Evolutionary conservation across 2,888 invertebrate species (phyloP).

Genomic region (Omphaloscelis lunosa): DNA sequence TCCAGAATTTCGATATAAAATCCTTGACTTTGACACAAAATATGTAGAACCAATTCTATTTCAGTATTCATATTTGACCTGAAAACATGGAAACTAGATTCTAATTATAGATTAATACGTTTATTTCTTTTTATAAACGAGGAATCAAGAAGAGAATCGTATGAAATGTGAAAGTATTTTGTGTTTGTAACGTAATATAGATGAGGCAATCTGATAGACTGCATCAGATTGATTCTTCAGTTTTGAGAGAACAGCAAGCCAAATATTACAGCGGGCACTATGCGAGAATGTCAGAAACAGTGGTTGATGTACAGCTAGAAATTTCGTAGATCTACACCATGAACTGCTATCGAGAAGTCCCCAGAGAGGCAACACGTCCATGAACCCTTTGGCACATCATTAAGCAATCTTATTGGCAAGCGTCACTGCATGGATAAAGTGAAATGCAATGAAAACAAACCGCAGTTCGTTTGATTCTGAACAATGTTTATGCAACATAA

Average conservation of each 20-base stretch:
- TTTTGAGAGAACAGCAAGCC: neutral
- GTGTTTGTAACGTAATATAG: neutral
- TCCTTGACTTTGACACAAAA: slow-evolving; percentile 62
- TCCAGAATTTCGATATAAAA: slow-evolving; percentile 38
- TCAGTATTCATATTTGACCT: slow-evolving; percentile 60
- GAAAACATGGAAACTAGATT: slow-evolving; percentile 55
- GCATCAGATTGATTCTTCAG: neutral
- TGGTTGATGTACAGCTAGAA: neutral
- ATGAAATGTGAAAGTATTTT: slow-evolving; percentile 8
- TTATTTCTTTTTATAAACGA: slow-evolving; percentile 47
- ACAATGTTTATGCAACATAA: neutral
- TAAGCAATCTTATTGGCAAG: neutral
- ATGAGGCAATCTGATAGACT: neutral
- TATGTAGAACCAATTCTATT: slow-evolving; percentile 47
- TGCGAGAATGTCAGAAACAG: neutral
- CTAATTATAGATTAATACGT: slow-evolving; percentile 50
- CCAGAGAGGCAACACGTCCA: neutral
- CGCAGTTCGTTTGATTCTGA: slow-evolving; percentile 1
- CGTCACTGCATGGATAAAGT: neutral
- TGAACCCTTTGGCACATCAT: neutral
- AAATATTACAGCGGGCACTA: neutral
- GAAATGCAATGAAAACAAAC: neutral
- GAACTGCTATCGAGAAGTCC: neutral
- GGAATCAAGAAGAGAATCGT: slow-evolving; percentile 26
- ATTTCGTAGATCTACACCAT: neutral